phyloP scores from a whole-genome alignment of 2,113 vertebrate genomes.

The Uria lomvia region DNA sequence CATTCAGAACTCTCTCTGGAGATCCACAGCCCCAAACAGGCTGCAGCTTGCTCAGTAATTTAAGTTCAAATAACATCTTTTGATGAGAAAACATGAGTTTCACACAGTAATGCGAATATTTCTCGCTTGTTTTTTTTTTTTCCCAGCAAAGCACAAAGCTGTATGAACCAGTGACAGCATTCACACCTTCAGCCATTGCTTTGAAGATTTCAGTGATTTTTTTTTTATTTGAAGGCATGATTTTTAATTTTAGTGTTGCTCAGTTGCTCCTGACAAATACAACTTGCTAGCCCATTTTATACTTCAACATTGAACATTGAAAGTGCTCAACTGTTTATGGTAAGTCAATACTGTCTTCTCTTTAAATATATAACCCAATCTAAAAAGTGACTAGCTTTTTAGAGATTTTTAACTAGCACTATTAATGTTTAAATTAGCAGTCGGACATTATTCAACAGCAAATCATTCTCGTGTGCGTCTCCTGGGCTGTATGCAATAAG shows the following conservation, averaged over 20 bases:
- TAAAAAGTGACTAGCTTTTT: not conserved
- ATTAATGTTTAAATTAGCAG: not conserved
- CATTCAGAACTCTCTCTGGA: not conserved
- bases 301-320: fast-evolving
- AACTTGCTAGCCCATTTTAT: not conserved
- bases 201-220: not conserved
- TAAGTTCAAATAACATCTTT: not conserved
- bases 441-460: not conserved
- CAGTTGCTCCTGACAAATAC: not conserved
- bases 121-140: not conserved
- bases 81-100: not conserved
- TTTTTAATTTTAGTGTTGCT: not conserved
- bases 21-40: not conserved
- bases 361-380: not conserved
- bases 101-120: not conserved
- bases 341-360: not conserved
- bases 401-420: not conserved
- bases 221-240: not conserved
- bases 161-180: not conserved
- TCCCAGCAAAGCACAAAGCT: not conserved
- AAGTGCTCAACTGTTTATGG: not conserved
- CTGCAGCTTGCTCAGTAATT: not conserved
- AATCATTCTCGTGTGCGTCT: not conserved
- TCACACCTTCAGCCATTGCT: not conserved
- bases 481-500: not conserved